Evolutionary conservation across 1,140 invertebrate genomes (phyloP), one percentile per base, ranked within the genome.

Genomic region (Hyphantria cunea): DNA sequence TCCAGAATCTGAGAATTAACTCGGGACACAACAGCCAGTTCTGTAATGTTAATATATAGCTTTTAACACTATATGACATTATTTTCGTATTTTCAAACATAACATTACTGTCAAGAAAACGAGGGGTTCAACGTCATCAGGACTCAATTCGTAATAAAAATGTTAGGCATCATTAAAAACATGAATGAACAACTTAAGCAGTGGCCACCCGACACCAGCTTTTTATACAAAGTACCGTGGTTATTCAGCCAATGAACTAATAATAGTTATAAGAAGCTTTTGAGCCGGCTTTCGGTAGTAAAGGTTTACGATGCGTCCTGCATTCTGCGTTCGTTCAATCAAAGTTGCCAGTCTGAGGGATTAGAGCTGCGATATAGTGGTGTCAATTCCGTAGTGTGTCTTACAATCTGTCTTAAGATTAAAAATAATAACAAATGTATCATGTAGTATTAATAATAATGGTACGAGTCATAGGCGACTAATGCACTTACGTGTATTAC

Each of bases 271-370:
- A 25, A 62, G 62, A 34, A 62, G 45, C 65, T 37, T 62, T 62
- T 68, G 69, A 68, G 63, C 63, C 50, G 39, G 44, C 53, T 66
- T 47, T 79, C 50, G 39, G 48, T 53, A 67, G 53, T 79, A 72
- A 76, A 77, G 68, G 73, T 76, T 78, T 68, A 76, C 66, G 74
- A 72, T 58, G 70, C 60, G 65, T 64, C 47, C 60, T 44, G 49
- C 62, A 54, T 66, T 50, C 48, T 32, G 41, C 59, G 42, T 59
- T 62, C 52, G 63, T 74, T 67, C 66, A 74, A 80, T 80, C 78
- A 80, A 80, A 78, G 68, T 78, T 74, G 68, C 64, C 74, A 74
- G 75, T 66, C 75, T 64, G 49, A 58, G 67, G 75, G 72, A 65
- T 80, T 73, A 64, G 64, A 73, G 55, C 55, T 60, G 70, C 41